phyloP scores from a whole-genome alignment of 2,888 invertebrate species.

The Oligia latruncula region DNA sequence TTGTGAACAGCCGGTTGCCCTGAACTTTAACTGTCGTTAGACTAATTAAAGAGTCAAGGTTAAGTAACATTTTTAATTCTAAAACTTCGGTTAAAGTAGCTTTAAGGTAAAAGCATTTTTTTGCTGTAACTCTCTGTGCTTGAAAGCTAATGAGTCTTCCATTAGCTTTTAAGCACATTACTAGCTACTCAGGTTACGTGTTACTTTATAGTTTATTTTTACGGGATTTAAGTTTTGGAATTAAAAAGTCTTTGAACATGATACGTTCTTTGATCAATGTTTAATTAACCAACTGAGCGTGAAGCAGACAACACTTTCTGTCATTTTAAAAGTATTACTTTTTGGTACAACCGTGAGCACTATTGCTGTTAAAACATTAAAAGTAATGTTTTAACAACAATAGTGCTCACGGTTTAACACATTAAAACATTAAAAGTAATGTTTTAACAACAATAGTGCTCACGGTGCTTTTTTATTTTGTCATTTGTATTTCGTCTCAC shows the following conservation, averaged over 20 bases:
- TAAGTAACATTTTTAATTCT: not conserved
- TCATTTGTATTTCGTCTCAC: too few species aligned
- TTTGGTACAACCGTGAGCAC: too few species aligned
- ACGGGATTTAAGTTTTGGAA: not conserved
- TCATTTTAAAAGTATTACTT: not conserved
- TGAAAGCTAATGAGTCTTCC: conserved; percentile 34
- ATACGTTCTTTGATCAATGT: not conserved
- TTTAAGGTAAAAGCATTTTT: conserved; percentile 1
- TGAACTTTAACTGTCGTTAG: conserved; percentile 36
- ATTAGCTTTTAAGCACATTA: conserved; percentile 34
- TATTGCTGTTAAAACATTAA: too few species aligned
- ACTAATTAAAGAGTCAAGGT: conserved; percentile 9
- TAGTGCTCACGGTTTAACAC: too few species aligned
- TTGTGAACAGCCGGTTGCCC: conserved; percentile 17
- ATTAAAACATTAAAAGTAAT: too few species aligned
- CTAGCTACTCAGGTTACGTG: not conserved
- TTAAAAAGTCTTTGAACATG: not conserved
- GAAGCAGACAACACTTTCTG: too few species aligned
- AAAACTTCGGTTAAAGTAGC: not conserved
- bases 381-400: too few species aligned
- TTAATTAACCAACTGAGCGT: not conserved
- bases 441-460: too few species aligned
- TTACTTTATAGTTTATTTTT: not conserved
- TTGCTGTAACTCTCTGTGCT: not conserved
- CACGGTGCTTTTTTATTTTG: too few species aligned